These are phyloP conservation scores for Salarias fasciatus DNA, from an alignment of 2,797 vertebrate genomes.

Conservation along the genomic window DNA sequence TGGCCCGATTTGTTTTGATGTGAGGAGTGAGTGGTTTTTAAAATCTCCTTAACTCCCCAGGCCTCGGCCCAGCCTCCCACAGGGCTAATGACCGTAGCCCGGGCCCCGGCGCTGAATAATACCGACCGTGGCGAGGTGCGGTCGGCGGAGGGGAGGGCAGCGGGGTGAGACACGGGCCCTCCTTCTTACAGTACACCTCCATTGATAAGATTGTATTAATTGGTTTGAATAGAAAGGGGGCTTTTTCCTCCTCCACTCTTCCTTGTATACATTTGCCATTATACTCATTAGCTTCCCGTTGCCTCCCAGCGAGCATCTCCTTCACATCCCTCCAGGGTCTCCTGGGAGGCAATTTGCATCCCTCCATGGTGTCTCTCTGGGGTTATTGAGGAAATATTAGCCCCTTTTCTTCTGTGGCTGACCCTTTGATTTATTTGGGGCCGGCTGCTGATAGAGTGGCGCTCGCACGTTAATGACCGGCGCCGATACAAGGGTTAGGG, in stretches of 20 bases:
- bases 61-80: conserved; percentile 69
- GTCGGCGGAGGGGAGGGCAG: conserved; percentile 51
- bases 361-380: conserved; percentile 80
- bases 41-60: conserved; percentile 81
- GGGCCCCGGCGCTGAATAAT: conserved; percentile 68
- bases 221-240: conserved; percentile 79
- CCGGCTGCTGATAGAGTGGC: conserved; percentile 77
- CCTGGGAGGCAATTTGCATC: conserved; percentile 87
- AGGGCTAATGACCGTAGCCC: conserved; percentile 79
- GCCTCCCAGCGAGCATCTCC: conserved; percentile 81
- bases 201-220: conserved; percentile 86
- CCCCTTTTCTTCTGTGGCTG: conserved; percentile 73
- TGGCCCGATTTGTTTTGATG: conserved; percentile 81
- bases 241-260: conserved; percentile 54
- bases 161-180: conserved; percentile 59
- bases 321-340: conserved; percentile 78
- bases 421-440: conserved; percentile 84
- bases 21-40: conserved; percentile 82
- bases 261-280: conserved; percentile 88
- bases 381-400: conserved; percentile 84
- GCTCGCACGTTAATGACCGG: conserved; percentile 82
- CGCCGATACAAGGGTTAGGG: conserved; percentile 62
- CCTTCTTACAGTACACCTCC: conserved; percentile 68
- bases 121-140: conserved; percentile 58
- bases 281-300: conserved; percentile 85